Evolutionary conservation across 2,888 invertebrate genomes (phyloP).

Genomic region (Scaptomyza reducta): DNA sequence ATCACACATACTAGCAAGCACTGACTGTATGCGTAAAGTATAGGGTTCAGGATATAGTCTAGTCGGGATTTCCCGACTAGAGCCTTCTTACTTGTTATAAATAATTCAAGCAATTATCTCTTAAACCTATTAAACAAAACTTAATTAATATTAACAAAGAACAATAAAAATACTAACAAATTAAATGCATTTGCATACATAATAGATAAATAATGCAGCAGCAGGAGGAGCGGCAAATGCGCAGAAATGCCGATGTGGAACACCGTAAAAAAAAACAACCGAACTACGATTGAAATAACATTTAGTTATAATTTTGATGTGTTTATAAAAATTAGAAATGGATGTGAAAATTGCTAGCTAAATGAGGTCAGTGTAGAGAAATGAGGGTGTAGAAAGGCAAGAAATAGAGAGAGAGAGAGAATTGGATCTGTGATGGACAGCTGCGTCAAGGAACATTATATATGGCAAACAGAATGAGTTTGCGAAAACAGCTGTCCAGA

Average conservation of each 20-base stretch:
- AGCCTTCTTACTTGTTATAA: too few relatives aligned
- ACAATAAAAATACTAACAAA: too few relatives aligned
- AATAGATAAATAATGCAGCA: conserved; percentile 78
- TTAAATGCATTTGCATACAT: conserved; percentile 82
- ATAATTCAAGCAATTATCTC: too few relatives aligned
- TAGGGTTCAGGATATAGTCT: too few relatives aligned
- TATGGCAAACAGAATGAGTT: conserved; percentile 23
- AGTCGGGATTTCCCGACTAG: too few relatives aligned
- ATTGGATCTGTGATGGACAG: conserved; percentile 36
- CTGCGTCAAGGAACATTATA: conserved; percentile 54
- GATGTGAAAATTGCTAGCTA: conserved; percentile 55
- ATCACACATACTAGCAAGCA: too few relatives aligned
- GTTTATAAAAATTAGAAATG: conserved; percentile 75
- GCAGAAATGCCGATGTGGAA: conserved; percentile 25
- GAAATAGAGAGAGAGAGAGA: conserved; percentile 1
- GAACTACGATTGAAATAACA: conserved; percentile 38
- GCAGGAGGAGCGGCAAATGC: conserved; percentile 50
- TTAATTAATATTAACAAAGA: too few relatives aligned
- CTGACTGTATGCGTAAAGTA: too few relatives aligned
- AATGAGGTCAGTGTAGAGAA: conserved; percentile 31
- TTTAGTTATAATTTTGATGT: conserved; percentile 82
- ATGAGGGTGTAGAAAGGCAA: not conserved
- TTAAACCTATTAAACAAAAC: too few relatives aligned
- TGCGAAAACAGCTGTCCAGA: conserved; percentile 40
- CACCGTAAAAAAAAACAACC: conserved; percentile 12